Evolutionary conservation across 2,113 vertebrate species (phyloP).

Genomic region (Morone chrysops): DNA sequence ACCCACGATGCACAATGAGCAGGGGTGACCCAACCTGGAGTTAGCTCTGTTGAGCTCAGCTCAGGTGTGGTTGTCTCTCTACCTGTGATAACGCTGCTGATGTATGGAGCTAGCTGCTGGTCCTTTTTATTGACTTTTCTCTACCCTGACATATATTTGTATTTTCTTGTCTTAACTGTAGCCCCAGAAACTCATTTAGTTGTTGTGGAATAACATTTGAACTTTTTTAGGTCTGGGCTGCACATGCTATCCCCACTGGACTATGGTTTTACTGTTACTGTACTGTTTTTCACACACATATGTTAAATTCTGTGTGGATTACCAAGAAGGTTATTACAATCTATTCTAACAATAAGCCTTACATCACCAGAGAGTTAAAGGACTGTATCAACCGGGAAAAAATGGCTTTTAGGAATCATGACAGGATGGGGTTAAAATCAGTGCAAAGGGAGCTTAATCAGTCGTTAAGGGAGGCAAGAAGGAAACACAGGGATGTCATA

Average conservation of each 20-base stretch:
- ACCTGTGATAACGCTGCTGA: conserved; percentile 22
- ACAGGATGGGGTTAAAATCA: too few species aligned
- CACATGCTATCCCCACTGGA: conserved; percentile 28
- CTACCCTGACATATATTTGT: background rate
- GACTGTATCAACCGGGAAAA: too few species aligned
- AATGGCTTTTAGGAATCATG: too few species aligned
- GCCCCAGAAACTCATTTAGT: conserved; percentile 1
- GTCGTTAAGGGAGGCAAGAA: too few species aligned
- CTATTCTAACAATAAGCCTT: too few species aligned
- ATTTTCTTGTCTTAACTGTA: conserved; percentile 7
- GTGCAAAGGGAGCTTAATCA: too few species aligned
- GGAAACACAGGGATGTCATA: too few species aligned
- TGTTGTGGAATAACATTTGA: conserved; percentile 24
- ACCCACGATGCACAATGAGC: conserved; percentile 13
- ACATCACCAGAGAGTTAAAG: too few species aligned
- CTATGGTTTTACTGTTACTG: conserved; percentile 45
- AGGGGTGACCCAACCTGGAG: background rate
- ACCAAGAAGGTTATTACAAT: too few species aligned
- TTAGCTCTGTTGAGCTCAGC: background rate
- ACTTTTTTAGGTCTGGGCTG: conserved; percentile 43
- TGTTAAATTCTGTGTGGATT: too few species aligned
- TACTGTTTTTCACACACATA: conserved; percentile 17
- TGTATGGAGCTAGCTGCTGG: conserved; percentile 66
- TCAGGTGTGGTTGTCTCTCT: background rate
- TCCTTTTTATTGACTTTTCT: background rate